Base-by-base conservation (phyloP, 1,140 invertebrate genomes). In the Goniozus legneri region DNA sequence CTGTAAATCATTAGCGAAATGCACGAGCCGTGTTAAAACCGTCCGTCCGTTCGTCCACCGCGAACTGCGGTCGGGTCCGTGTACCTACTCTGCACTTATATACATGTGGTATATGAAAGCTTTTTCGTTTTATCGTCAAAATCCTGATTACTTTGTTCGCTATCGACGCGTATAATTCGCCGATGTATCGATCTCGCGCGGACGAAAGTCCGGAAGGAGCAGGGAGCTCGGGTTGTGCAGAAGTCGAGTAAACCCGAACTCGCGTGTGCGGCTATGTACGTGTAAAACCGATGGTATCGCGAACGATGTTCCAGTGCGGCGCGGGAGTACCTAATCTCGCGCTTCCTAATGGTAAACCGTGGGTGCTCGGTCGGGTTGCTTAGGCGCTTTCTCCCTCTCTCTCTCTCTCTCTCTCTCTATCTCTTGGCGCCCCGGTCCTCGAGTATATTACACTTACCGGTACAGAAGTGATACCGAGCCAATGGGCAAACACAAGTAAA, bases 1-100 rank as follows among this genome's bases (percentile, higher is more conserved):
- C 67, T 73, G 62, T 75, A 74, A 75, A 75, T 74, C 73, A 74
- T 68, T 64, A 65, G 63, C 50, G 55, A 59, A 67, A 61, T 64
- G 64, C 64, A 57, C 54, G 58, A 59, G 57, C 57, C 62, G 59
- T 62, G 64, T 62, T 68, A 62, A 68, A 66, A 65, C 54, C 58
- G 54, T 54, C 60, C 39, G 42, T 51, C 52, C 56, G 52, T 64
- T 51, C 54, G 49, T 32, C 47, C n/a, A n/a, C n/a, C n/a, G 49
- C 43, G 52, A 56, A 56, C 53, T 52, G 56, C 35, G 50, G 43
- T 49, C 51, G n/a, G n/a, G n/a, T n/a, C n/a, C n/a, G n/a, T n/a
- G n/a, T n/a, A n/a, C n/a, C n/a, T n/a, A n/a, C n/a, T n/a, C n/a
- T n/a, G n/a, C n/a, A n/a, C n/a, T n/a, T n/a, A n/a, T n/a, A n/a